These are phyloP conservation scores for Mesodorylaimus sp. DNA, from an alignment of 2,888 invertebrate genomes.

Conservation along the genomic window DNA sequence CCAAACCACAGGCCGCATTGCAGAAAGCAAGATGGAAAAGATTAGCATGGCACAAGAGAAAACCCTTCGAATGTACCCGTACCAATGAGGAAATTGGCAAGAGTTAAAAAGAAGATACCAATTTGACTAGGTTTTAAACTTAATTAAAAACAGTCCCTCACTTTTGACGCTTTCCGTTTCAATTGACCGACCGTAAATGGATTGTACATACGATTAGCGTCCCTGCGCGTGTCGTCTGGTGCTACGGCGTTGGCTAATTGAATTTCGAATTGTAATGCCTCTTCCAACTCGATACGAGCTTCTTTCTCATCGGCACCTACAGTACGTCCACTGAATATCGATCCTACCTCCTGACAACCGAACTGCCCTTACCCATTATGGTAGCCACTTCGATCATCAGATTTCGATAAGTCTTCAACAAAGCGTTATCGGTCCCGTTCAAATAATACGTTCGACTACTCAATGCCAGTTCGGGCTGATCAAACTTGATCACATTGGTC, in stretches of 20 bases:
- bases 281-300: neutral
- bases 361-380: neutral
- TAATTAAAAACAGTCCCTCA: neutral
- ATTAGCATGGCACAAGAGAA: no score
- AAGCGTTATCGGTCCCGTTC: neutral
- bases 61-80: no score
- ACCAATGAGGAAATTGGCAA: no score
- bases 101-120: no score
- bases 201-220: neutral
- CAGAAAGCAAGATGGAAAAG: no score
- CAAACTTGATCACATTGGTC: neutral
- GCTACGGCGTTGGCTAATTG: neutral
- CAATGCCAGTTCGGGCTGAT: conserved; percentile 3
- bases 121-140: neutral
- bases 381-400: neutral
- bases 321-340: neutral
- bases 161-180: neutral
- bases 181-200: neutral
- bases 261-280: neutral
- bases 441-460: neutral
- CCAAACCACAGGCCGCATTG: no score
- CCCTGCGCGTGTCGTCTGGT: neutral
- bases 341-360: neutral
- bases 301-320: neutral
- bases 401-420: neutral